Percentiles rank a stretch among this genome's conserved stretches.
Conservation (phyloP, 23 tunicate genomes). For the Trididemnum nubilum region DNA sequence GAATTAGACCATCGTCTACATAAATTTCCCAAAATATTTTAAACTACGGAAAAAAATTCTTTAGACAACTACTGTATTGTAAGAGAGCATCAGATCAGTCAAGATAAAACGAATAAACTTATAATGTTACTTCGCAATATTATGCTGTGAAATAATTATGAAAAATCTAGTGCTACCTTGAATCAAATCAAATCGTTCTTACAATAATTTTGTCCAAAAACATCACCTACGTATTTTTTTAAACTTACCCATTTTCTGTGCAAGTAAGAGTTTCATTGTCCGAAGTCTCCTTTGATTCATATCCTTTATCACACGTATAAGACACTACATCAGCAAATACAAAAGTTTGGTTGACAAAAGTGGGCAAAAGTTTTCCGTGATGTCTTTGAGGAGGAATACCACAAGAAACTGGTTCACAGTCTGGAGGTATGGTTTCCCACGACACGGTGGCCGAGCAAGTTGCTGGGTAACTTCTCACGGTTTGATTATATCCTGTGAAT, state of each 20-base stretch:
- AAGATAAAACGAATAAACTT: no score
- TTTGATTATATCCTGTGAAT: background rate
- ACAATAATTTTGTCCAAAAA: no score
- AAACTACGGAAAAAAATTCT: background rate
- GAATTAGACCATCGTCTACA: conserved; percentile 40
- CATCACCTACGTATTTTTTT: no score
- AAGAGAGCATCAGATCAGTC: no score
- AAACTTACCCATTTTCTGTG: conserved; percentile 38
- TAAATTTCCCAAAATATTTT: no score
- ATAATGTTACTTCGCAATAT: no score
- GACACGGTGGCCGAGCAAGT: background rate
- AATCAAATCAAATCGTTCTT: no score
- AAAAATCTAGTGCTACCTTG: no score
- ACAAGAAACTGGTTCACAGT: conserved; percentile 63
- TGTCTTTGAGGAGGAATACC: conserved; percentile 37
- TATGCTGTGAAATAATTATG: no score
- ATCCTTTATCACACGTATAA: conserved; percentile 55
- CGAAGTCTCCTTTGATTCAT: conserved; percentile 20
- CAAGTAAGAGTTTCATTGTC: conserved; percentile 37
- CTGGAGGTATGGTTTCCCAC: conserved; percentile 46
- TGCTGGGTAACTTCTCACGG: background rate
- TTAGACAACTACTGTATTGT: background rate
- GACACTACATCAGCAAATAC: conserved; percentile 13
- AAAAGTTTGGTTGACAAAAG: background rate
- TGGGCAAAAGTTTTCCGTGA: conserved; percentile 37